These are phyloP conservation scores for Augiades crinisus DNA, from an alignment of 2,888 invertebrate species.

Conservation along the genomic window DNA sequence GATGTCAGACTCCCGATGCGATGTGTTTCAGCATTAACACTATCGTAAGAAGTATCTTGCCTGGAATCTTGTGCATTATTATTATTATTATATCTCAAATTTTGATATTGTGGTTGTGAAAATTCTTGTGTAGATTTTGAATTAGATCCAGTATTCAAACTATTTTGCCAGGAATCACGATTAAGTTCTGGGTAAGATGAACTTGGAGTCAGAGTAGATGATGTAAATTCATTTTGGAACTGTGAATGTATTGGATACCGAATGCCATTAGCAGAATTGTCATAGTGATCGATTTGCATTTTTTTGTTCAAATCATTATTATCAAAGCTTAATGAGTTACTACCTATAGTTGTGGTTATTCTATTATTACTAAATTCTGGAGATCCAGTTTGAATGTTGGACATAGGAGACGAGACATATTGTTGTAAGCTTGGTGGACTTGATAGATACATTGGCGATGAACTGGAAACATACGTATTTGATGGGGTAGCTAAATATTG, in stretches of 20 bases:
- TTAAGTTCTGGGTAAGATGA: conserved; percentile 54
- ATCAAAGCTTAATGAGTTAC: conserved; percentile 50
- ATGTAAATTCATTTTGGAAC: conserved; percentile 58
- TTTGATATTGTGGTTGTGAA: conserved; percentile 53
- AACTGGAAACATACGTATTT: conserved; percentile 64
- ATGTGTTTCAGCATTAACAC: conserved; percentile 56
- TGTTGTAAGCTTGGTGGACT: conserved; percentile 62
- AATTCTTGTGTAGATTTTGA: conserved; percentile 60
- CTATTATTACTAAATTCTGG: conserved; percentile 56
- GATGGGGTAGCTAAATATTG: conserved; percentile 63
- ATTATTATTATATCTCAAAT: conserved; percentile 42
- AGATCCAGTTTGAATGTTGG: conserved; percentile 58
- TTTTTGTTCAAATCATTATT: conserved; percentile 55
- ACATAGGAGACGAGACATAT: conserved; percentile 66
- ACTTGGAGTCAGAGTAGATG: conserved; percentile 55
- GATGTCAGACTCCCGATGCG: conserved; percentile 59
- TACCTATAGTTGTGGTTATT: conserved; percentile 52
- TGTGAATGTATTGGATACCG: conserved; percentile 60
- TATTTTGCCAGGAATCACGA: conserved; percentile 59
- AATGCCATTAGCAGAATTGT: conserved; percentile 65
- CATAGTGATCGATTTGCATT: conserved; percentile 69
- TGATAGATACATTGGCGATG: conserved; percentile 64
- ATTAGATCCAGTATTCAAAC: conserved; percentile 45
- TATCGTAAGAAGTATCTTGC: conserved; percentile 45
- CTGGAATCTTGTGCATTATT: conserved; percentile 46